A percentile compares a stretch with the other conserved stretches of the same genome.
Evolutionary conservation across 2,113 vertebrate species (phyloP).

Genomic region (Chionis minor): DNA sequence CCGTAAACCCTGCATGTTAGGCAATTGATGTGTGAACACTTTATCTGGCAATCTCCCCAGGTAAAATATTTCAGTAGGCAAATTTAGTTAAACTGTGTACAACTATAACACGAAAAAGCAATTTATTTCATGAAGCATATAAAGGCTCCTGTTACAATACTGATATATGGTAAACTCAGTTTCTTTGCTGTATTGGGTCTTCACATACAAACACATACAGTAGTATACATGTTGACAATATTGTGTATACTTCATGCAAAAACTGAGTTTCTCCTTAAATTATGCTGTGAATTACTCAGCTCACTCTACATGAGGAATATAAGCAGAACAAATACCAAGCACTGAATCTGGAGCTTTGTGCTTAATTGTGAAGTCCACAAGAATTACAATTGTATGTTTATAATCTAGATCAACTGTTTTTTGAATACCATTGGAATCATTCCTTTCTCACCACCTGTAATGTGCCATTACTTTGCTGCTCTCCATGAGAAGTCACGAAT

Average conservation of each 20-base stretch:
- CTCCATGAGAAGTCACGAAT: background rate
- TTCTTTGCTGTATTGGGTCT: background rate
- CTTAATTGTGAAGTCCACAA: background rate
- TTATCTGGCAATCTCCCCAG: background rate
- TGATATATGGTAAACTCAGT: background rate
- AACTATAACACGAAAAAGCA: background rate
- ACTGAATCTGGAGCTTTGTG: background rate
- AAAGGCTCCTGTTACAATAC: background rate
- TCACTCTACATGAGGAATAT: background rate
- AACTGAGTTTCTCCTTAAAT: background rate
- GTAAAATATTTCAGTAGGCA: background rate
- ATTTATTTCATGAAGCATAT: background rate
- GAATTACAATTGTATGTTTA: background rate
- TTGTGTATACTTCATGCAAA: background rate
- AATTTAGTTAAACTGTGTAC: background rate
- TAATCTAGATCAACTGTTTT: background rate
- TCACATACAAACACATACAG: background rate
- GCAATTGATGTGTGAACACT: constrained; percentile 20
- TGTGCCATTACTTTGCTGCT: background rate
- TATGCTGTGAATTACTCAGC: background rate
- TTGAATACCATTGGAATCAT: background rate
- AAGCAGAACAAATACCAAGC: background rate
- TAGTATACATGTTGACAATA: background rate
- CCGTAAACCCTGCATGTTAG: background rate
- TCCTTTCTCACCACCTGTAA: background rate